Conservation (phyloP, 2,113 vertebrate genomes). For the Plectropomus leopardus region DNA sequence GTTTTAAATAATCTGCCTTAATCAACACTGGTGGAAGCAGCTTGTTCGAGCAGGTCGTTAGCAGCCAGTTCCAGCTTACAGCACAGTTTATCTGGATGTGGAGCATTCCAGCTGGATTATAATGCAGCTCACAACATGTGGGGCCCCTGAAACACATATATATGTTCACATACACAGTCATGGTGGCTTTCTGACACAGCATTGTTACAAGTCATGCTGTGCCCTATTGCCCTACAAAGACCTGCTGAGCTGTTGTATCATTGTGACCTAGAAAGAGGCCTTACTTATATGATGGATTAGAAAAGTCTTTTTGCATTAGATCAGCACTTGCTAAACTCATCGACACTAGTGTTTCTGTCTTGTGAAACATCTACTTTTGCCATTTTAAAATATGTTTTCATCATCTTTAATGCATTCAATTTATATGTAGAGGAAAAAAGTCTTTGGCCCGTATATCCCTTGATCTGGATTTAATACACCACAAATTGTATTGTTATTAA, state of each 20-base stretch:
- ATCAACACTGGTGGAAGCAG: constrained; percentile 26
- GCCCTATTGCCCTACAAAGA: constrained; percentile 24
- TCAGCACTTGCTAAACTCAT: background rate
- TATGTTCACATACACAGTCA: background rate
- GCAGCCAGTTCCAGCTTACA: constrained; percentile 32
- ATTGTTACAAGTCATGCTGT: constrained; percentile 3
- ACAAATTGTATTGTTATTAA: too few relatives aligned
- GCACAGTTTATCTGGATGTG: constrained; percentile 53
- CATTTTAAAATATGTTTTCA: background rate
- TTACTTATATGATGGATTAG: background rate
- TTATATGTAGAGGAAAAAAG: too few relatives aligned
- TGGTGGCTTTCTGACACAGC: constrained; percentile 20
- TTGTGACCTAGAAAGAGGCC: constrained; percentile 8
- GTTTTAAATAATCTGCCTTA: constrained; percentile 57
- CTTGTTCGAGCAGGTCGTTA: constrained; percentile 27
- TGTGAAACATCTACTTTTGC: background rate
- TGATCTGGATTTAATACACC: background rate
- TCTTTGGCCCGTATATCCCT: too few relatives aligned
- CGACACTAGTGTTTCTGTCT: too few relatives aligned
- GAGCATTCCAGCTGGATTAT: constrained; percentile 60
- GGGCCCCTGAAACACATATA: constrained; percentile 23
- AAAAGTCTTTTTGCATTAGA: background rate
- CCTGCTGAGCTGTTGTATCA: constrained; percentile 4
- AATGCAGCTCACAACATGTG: constrained; percentile 25
- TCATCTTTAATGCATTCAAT: too few relatives aligned